Conservation (phyloP, 1,140 invertebrate species). For the Holotrichia oblita region DNA sequence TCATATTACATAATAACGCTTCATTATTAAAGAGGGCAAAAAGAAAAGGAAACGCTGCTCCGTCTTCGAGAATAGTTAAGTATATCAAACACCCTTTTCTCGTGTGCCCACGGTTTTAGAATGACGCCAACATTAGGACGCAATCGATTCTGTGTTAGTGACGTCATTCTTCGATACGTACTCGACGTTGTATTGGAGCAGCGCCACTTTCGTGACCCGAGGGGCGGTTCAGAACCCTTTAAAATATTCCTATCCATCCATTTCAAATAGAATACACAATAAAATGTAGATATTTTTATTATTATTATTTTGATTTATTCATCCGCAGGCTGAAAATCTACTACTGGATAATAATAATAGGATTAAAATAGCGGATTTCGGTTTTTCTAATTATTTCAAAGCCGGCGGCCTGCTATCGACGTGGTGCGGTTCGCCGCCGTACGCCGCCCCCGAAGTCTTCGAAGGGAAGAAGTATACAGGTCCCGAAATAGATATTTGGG, state of each 20-base stretch:
- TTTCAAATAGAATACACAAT: too few relatives aligned
- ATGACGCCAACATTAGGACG: conserved; percentile 45
- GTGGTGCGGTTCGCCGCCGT: conserved; percentile 98
- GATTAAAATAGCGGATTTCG: conserved; percentile 97
- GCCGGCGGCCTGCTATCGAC: conserved; percentile 85
- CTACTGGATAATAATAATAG: conserved; percentile 93
- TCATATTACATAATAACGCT: too few relatives aligned
- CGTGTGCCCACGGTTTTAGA: neutral
- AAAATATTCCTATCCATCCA: too few relatives aligned
- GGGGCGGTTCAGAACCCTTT: neutral
- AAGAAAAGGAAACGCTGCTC: too few relatives aligned
- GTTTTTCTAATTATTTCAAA: conserved; percentile 93
- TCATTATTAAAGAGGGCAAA: too few relatives aligned
- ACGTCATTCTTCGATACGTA: conserved; percentile 43
- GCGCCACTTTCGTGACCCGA: neutral
- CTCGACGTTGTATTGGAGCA: neutral
- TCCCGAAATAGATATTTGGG: conserved; percentile 97
- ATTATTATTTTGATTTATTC: too few relatives aligned
- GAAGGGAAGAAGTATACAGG: conserved; percentile 96
- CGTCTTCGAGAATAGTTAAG: too few relatives aligned
- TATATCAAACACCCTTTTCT: neutral
- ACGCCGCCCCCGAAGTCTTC: conserved; percentile 97
- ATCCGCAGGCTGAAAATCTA: conserved; percentile 89
- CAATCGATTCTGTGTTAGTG: conserved; percentile 48
- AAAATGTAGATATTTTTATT: too few relatives aligned